Conservation (phyloP, 1,140 invertebrate genomes). For the Drosophila quadrilineata region DNA sequence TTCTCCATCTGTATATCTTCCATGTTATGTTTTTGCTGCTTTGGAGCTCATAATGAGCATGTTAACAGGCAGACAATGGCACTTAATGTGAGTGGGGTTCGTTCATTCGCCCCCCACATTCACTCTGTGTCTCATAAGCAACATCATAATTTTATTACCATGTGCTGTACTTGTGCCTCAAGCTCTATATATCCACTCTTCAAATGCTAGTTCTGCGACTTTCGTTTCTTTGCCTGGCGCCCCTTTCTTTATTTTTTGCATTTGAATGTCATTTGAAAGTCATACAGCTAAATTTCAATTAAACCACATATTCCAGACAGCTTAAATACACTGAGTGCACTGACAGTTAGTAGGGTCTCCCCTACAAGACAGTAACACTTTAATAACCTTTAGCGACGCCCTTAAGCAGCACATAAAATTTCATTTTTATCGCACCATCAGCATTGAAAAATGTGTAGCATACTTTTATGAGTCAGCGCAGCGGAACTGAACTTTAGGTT, state of each 20-base stretch:
- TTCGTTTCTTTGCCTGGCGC: not conserved
- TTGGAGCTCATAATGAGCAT: conserved; percentile 72
- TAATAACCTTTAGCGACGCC: conserved; percentile 40
- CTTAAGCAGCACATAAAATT: conserved; percentile 55
- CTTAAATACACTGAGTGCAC: conserved; percentile 31
- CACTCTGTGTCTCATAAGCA: conserved; percentile 36
- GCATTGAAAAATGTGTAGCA: conserved; percentile 36
- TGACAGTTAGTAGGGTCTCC: not conserved
- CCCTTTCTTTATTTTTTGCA: no score
- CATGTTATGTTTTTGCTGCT: conserved; percentile 39
- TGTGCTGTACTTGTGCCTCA: conserved; percentile 54
- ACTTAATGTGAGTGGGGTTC: conserved; percentile 57
- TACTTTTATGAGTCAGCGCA: conserved; percentile 19
- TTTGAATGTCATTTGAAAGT: conserved; percentile 76
- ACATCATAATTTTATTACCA: conserved; percentile 75
- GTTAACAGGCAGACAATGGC: conserved; percentile 79
- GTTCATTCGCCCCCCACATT: conserved; percentile 1
- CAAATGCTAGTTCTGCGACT: not conserved
- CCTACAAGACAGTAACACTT: conserved; percentile 10
- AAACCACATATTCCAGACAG: conserved; percentile 48
- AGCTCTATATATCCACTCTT: not conserved
- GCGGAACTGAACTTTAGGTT: not conserved
- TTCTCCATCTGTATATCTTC: conserved; percentile 6
- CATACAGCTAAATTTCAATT: conserved; percentile 63
- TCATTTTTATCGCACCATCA: conserved; percentile 50